Base-by-base conservation (phyloP, 2,113 vertebrate species). In the Panurus biarmicus region DNA sequence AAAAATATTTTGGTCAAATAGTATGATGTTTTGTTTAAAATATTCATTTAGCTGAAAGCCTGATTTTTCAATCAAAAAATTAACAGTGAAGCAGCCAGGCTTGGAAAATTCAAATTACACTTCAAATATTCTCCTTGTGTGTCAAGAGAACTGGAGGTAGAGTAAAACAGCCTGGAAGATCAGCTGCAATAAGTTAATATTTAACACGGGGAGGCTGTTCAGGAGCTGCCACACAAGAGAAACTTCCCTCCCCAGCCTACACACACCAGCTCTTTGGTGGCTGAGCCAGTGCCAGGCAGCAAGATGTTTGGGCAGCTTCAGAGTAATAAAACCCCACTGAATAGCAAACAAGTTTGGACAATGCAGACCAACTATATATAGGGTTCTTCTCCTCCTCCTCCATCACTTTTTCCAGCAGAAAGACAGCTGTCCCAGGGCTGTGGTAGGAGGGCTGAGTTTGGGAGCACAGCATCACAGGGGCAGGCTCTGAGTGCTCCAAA, bases 351-450 rank as follows among this genome's bases (percentile, higher is more conserved):
- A 48, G 17, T 61, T 83, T 40, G 58, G 62, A 62, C 48, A 60
- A n/a, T 3, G 5, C 58, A 42, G 62, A 66, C 12, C 1, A 1
- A 4, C 8, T 44, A n/a, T 21, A 0, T 5, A 5, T 1, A 14
- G 79, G 77, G 45, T 7, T 73, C 20, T 69, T 48, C 66, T 79
- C 61, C 47, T 77, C 61, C 47, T 77, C 33, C 29, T 83, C 40
- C 58, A 22, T 14, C 3, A 0, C 51, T 70, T 45, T 65, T 65
- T 24, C 60, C 53, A 31, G 51, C 20, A 54, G 71, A 51, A 69
- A 5, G 61, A 13, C 33, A 56, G 38, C 15, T 79, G 20, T 11
- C 21, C 35, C 44, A 12, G 36, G 28, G 61, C 33, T 17, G 48
- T 1, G 40, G 21, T 54, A 72, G 62, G 36, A 91, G 21, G 64